Conservation (phyloP, 2,797 vertebrate genomes). For the Microchirus variegatus region DNA sequence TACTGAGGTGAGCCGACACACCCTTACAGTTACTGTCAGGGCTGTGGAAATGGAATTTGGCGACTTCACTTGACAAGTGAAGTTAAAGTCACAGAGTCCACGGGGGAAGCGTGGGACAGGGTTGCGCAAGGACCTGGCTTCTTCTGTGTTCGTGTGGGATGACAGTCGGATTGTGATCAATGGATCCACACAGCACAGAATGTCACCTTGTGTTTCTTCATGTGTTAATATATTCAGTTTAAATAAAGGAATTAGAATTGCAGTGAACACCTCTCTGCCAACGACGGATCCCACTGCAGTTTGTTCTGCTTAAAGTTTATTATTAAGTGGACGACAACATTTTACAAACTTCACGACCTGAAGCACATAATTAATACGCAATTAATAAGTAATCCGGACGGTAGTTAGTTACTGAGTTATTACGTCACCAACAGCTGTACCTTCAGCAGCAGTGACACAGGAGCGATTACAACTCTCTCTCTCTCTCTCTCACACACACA, state of each 20-base stretch:
- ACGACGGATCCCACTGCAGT: constrained; percentile 1
- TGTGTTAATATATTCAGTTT: constrained; percentile 10
- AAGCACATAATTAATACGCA: too few relatives aligned
- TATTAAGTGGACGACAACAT: background rate
- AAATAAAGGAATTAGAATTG: constrained; percentile 15
- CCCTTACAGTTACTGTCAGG: constrained; percentile 54
- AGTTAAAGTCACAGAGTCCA: constrained; percentile 49
- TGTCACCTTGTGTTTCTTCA: background rate
- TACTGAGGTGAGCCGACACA: constrained; percentile 60
- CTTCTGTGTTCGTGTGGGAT: constrained; percentile 12
- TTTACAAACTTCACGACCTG: too few relatives aligned
- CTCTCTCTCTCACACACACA: constrained; percentile 2
- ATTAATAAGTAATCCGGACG: too few relatives aligned
- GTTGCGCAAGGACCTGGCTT: constrained; percentile 27
- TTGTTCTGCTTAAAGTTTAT: constrained; percentile 6
- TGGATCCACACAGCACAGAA: constrained; percentile 22
- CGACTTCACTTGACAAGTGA: constrained; percentile 54
- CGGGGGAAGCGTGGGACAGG: constrained; percentile 32
- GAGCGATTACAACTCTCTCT: constrained; percentile 48
- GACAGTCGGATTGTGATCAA: constrained; percentile 36
- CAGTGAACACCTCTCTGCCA: constrained; percentile 5
- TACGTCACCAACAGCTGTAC: background rate
- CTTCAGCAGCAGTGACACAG: constrained; percentile 13
- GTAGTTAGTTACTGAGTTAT: too few relatives aligned
- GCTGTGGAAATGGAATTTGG: constrained; percentile 22